Percentiles rank a stretch among this genome's conserved stretches.
These are phyloP conservation scores for Platyrinchus mystaceus DNA, from an alignment of 2,797 vertebrate genomes.

Conservation along the genomic window DNA sequence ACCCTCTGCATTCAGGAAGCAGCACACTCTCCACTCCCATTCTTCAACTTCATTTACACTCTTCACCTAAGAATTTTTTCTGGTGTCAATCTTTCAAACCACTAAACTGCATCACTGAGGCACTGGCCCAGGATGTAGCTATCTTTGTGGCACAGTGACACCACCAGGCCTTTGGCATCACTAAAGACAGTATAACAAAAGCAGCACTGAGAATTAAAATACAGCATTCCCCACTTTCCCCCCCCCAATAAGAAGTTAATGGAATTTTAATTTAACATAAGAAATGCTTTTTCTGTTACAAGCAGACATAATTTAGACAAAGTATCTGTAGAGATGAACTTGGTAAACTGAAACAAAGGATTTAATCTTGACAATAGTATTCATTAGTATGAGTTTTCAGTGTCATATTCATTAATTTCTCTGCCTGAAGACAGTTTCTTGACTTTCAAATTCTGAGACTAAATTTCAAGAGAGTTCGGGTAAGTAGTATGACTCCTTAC, in stretches of 20 bases:
- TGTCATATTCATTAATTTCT: background rate
- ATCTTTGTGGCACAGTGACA: background rate
- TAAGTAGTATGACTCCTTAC: rapidly evolving
- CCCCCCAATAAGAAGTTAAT: background rate
- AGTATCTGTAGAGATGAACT: background rate
- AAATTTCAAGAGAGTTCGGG: background rate
- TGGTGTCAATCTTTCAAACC: background rate
- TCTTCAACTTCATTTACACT: background rate
- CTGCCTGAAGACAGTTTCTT: background rate
- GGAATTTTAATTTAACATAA: background rate
- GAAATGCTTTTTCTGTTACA: background rate
- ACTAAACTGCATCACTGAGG: background rate
- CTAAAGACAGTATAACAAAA: background rate
- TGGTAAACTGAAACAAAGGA: background rate
- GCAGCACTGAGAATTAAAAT: background rate
- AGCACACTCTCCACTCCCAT: background rate
- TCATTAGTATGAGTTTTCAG: background rate
- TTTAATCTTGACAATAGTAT: background rate
- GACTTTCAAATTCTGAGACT: background rate
- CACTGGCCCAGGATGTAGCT: background rate
- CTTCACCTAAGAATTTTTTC: background rate
- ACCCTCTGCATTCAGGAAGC: background rate
- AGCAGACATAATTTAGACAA: background rate
- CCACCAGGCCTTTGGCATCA: background rate
- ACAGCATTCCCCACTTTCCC: background rate